phyloP scores from a whole-genome alignment of 2,113 vertebrate species.

The Chunga burmeisteri region DNA sequence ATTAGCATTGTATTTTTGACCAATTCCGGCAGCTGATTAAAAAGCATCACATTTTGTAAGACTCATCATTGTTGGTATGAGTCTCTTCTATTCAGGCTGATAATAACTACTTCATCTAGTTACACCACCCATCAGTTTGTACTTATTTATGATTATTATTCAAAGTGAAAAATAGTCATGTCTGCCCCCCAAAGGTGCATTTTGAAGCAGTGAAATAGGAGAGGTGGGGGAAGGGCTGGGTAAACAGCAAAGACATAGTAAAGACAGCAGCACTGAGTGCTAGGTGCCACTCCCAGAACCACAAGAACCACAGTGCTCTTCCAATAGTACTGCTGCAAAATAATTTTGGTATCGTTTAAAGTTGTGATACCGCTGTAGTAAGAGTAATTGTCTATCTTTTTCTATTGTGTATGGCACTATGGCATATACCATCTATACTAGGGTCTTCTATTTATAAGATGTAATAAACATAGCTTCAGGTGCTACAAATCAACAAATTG shows the following conservation, averaged over 20 bases:
- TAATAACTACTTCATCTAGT: conserved; percentile 16
- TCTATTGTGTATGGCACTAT: neutral
- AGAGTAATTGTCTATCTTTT: neutral
- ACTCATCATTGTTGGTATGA: neutral
- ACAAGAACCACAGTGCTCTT: neutral
- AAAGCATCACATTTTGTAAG: neutral
- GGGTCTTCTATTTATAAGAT: neutral
- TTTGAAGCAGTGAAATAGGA: neutral
- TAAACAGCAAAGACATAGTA: neutral
- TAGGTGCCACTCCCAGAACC: neutral
- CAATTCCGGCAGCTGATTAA: conserved; percentile 41
- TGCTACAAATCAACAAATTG: neutral
- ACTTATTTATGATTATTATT: neutral
- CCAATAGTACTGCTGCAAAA: neutral
- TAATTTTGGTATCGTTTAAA: neutral
- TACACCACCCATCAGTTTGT: neutral
- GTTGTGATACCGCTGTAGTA: neutral
- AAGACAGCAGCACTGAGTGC: neutral
- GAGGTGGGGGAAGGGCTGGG: rapidly evolving
- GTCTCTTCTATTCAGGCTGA: neutral
- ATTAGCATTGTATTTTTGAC: neutral
- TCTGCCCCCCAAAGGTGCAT: neutral
- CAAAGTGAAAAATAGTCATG: neutral
- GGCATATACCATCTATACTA: neutral
- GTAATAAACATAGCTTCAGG: neutral